Evolutionary conservation across 2,888 invertebrate genomes (phyloP), one percentile per base, ranked within the genome.

Genomic region (Apotomis betuletana): DNA sequence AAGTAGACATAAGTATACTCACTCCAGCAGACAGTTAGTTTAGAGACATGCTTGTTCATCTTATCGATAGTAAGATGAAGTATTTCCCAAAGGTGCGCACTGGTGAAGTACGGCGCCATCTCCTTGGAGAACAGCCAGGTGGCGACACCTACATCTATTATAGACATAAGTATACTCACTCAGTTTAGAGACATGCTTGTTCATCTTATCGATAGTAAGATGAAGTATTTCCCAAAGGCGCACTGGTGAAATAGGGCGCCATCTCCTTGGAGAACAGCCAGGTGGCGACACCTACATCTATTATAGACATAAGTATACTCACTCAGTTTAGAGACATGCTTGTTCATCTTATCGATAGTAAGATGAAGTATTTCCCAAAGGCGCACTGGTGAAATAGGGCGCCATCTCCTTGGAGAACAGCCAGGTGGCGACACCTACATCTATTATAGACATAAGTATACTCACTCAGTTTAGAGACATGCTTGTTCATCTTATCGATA

Each of bases 211-310:
- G 65, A 99, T 98, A 3, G 99, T 99, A 73, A 98, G 93, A 89
- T 99, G 98, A 69, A 99, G 94, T 74, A 99, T 96, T 93, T 99
- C 99, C 99, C 99, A 99, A 27, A 99, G 95, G 88, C 98, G 99
- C 95, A 89, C 98, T 98, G 0, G 98, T 98, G 88, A 99, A 99
- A 89, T 97, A 97, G 0, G 95, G 93, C 15, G 95, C 95, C 98
- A 99, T 98, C 87, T 97, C 97, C 89, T 97, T 97, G 5, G 98
- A 97, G 92, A 99, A 99, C 75, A 99, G 96, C 99, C 99, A 99
- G 78, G 98, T 98, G 61, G 99, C 99, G 12, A 99, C 99, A 60
- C 15, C 15, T 15, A 15, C 15, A 15, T 15, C 15, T 15, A 15
- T 15, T 15, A 15, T 15, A 15, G 15, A 1, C 15, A 15, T 15